Evolutionary conservation across 2,113 vertebrate species (phyloP).

Genomic region (Numenius arquata): DNA sequence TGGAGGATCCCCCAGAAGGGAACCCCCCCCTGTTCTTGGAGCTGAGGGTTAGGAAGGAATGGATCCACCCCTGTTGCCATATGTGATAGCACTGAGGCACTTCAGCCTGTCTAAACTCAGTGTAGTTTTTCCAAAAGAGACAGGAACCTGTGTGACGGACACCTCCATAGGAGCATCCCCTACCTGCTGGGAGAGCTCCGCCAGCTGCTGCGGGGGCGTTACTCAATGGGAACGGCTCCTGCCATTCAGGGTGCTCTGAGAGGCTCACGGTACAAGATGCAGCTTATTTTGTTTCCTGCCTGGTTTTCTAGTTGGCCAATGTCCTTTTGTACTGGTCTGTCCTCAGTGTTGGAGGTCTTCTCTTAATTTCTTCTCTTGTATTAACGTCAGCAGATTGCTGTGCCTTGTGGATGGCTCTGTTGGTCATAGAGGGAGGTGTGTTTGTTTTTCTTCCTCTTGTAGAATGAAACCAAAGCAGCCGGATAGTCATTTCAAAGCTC

Average conservation of each 20-base stretch:
- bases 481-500: neutral
- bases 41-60: neutral
- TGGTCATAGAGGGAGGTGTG: neutral
- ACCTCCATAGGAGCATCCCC: neutral
- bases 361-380: neutral
- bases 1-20: neutral
- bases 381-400: neutral
- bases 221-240: neutral
- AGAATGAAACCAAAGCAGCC: neutral
- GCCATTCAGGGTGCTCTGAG: neutral
- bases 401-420: neutral
- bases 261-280: neutral
- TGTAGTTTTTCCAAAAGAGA: neutral
- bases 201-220: neutral
- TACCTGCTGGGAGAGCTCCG: neutral
- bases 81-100: neutral
- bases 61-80: neutral
- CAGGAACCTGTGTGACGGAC: neutral
- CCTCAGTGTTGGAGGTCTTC: neutral
- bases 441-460: neutral
- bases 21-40: neutral
- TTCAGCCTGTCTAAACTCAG: neutral
- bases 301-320: neutral
- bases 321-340: neutral
- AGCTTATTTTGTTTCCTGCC: neutral